These are phyloP conservation scores for Pseudococcus longispinus DNA, from an alignment of 2,888 invertebrate genomes.

Conservation along the genomic window DNA sequence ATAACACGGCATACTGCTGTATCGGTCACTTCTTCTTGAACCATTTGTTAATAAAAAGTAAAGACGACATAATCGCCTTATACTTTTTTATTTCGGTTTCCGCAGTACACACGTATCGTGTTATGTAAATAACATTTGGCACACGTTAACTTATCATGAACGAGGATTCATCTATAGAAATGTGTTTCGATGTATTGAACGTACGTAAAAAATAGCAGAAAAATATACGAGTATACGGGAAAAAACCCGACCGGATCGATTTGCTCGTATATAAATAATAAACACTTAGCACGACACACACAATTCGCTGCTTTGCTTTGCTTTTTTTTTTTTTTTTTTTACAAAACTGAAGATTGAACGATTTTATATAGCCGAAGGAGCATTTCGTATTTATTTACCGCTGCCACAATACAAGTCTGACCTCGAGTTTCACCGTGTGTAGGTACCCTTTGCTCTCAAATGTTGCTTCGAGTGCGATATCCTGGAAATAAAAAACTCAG, in stretches of 20 bases:
- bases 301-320: no score
- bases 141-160: slow-evolving; percentile 48
- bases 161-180: slow-evolving; percentile 35
- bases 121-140: slow-evolving; percentile 27
- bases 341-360: not conserved
- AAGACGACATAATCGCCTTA: slow-evolving; percentile 56
- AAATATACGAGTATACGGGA: not conserved
- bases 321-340: slow-evolving; percentile 7
- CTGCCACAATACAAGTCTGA: slow-evolving; percentile 29
- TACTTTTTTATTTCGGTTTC: slow-evolving; percentile 49
- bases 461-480: not conserved
- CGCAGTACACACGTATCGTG: slow-evolving; percentile 2
- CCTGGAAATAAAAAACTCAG: not conserved
- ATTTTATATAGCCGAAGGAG: slow-evolving; percentile 25
- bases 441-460: not conserved
- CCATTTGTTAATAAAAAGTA: slow-evolving; percentile 56
- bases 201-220: not conserved
- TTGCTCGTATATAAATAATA: slow-evolving; percentile 21
- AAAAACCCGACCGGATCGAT: slow-evolving; percentile 5
- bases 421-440: slow-evolving; percentile 11
- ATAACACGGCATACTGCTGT: slow-evolving; percentile 56
- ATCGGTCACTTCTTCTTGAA: slow-evolving; percentile 56
- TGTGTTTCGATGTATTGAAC: not conserved
- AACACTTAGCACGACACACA: slow-evolving; percentile 38
- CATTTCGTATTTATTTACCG: slow-evolving; percentile 27